A percentile compares a stretch with the other conserved stretches of the same genome.
Conservation (phyloP, 2,113 vertebrate species). For the Sisor rabdophorus region DNA sequence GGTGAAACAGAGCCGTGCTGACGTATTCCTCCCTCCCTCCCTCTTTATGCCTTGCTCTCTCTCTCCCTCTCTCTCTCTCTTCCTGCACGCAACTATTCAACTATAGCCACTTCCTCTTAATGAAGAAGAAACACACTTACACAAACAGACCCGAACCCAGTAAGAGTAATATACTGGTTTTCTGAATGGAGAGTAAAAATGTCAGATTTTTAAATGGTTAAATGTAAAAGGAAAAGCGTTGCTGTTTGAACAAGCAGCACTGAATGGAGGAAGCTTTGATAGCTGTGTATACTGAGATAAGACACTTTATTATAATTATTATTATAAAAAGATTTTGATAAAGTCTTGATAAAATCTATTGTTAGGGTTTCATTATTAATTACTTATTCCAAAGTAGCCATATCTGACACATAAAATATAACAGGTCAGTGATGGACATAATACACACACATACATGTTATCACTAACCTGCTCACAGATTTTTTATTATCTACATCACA, state of each 20-base stretch:
- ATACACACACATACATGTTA: neutral
- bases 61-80: slow-evolving; percentile 56
- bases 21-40: slow-evolving; percentile 40
- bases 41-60: slow-evolving; percentile 39
- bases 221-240: neutral
- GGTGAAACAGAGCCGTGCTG: slow-evolving; percentile 28
- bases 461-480: too few relatives aligned
- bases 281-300: neutral
- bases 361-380: slow-evolving; percentile 32
- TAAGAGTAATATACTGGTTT: slow-evolving; percentile 11
- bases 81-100: slow-evolving; percentile 68
- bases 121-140: slow-evolving; percentile 50
- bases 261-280: slow-evolving; percentile 7
- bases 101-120: slow-evolving; percentile 80
- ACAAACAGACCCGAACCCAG: slow-evolving; percentile 41
- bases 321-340: slow-evolving; percentile 16
- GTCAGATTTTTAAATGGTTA: neutral
- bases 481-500: too few relatives aligned
- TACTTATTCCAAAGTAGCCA: slow-evolving; percentile 3
- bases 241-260: neutral
- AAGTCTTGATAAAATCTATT: slow-evolving; percentile 14
- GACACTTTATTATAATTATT: neutral
- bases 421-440: neutral
- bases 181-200: neutral
- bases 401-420: neutral